These are phyloP conservation scores for Tiliqua scincoides DNA, from an alignment of 2,113 vertebrate genomes.

Conservation along the genomic window DNA sequence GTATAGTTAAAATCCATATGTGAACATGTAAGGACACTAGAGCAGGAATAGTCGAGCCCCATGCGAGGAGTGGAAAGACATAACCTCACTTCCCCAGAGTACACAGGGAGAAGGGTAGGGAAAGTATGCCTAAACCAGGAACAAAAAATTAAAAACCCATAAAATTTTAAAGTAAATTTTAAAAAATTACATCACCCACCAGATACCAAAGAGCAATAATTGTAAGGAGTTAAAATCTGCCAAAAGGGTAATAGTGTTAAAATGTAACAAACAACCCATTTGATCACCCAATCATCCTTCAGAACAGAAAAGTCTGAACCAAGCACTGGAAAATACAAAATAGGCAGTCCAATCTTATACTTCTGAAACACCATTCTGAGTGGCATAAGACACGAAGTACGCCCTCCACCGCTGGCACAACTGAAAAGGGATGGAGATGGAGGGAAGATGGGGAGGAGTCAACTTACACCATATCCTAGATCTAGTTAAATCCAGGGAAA, in stretches of 20 bases:
- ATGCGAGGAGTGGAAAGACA: background rate
- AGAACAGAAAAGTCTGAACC: background rate
- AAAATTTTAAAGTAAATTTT: background rate
- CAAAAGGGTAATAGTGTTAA: background rate
- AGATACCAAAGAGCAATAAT: background rate
- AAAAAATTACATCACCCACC: background rate
- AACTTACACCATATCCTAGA: no score
- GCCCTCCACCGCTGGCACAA: no score
- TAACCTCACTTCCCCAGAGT: background rate
- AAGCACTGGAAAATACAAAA: background rate
- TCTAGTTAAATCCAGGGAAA: background rate
- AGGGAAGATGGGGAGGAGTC: no score
- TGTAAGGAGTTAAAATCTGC: background rate
- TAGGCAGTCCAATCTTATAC: no score
- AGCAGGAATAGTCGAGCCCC: background rate
- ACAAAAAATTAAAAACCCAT: background rate
- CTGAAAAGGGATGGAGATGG: no score
- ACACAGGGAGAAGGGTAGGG: background rate
- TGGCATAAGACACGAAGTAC: no score
- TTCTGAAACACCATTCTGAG: no score
- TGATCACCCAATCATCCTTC: background rate
- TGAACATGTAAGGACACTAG: background rate
- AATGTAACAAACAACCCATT: no score
- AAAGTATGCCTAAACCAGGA: background rate
- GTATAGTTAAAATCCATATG: background rate